These are phyloP conservation scores for Dasyurus viverrinus DNA, from an alignment of 2,113 vertebrate genomes.

Conservation along the genomic window DNA sequence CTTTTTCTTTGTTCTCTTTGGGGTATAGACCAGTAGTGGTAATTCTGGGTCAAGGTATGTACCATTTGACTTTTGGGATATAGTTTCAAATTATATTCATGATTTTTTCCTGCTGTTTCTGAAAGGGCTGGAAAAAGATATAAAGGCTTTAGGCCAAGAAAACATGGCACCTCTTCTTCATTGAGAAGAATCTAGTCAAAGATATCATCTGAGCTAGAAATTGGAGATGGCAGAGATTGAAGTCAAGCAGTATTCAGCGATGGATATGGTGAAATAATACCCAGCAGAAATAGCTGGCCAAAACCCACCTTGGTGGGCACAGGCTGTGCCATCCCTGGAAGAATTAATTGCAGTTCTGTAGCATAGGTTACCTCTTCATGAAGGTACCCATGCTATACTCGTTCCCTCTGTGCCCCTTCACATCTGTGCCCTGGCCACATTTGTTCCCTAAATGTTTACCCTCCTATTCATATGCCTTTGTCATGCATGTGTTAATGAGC, in stretches of 20 bases:
- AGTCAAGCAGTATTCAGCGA: background rate
- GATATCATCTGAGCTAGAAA: background rate
- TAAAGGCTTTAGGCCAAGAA: background rate
- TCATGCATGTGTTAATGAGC: background rate
- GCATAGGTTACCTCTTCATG: too few relatives aligned
- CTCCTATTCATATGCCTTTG: background rate
- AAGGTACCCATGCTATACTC: too few relatives aligned
- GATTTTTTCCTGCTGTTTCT: background rate
- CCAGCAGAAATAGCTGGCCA: background rate
- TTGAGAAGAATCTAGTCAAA: background rate
- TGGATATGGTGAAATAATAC: background rate
- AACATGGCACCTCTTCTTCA: background rate
- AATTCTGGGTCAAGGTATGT: background rate
- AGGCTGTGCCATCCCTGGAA: background rate
- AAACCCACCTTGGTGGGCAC: background rate
- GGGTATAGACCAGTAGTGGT: background rate
- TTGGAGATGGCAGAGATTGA: background rate
- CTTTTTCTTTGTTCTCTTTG: background rate
- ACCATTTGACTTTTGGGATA: background rate
- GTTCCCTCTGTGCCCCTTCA: background rate
- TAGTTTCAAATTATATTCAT: background rate
- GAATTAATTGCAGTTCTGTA: too few relatives aligned
- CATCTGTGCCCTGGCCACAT: background rate
- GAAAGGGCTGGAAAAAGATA: background rate
- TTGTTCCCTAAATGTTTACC: background rate